Evolutionary conservation across 2,113 vertebrate genomes (phyloP).

Genomic region (Benthochromis sp.): DNA sequence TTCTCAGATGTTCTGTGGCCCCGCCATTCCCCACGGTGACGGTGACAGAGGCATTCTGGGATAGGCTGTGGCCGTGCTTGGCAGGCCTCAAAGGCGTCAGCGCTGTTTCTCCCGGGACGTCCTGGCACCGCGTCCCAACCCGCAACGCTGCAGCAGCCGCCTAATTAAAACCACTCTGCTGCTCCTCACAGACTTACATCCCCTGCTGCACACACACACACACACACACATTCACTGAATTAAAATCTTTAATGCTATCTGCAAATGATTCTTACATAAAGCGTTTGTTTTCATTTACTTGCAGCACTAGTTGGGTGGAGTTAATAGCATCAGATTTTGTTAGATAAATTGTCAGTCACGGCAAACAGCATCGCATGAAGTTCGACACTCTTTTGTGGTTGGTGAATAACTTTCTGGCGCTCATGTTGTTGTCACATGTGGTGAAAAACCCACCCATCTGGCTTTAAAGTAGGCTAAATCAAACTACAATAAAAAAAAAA

Average conservation of each 20-base stretch:
- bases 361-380: neutral
- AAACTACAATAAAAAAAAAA: conserved; percentile 9
- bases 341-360: conserved; percentile 21
- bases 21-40: conserved; percentile 61
- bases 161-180: conserved; percentile 59
- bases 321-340: neutral
- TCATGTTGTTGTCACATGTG: conserved; percentile 11
- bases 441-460: conserved; percentile 31
- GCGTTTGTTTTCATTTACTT: conserved; percentile 25
- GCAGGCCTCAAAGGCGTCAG: conserved; percentile 75
- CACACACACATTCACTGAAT: neutral
- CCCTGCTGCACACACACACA: neutral
- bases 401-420: conserved; percentile 15
- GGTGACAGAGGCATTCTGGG: conserved; percentile 68
- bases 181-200: conserved; percentile 1
- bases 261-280: conserved; percentile 8
- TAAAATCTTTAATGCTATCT: neutral
- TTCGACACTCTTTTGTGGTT: conserved; percentile 10
- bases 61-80: conserved; percentile 65
- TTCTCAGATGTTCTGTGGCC: conserved; percentile 75
- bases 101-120: conserved; percentile 64
- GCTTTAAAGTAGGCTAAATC: conserved; percentile 22
- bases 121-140: conserved; percentile 65
- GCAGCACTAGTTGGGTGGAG: conserved; percentile 9
- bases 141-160: conserved; percentile 62